Evolutionary conservation across 1,140 invertebrate species (phyloP).

Genomic region (Cotesia glomerata): DNA sequence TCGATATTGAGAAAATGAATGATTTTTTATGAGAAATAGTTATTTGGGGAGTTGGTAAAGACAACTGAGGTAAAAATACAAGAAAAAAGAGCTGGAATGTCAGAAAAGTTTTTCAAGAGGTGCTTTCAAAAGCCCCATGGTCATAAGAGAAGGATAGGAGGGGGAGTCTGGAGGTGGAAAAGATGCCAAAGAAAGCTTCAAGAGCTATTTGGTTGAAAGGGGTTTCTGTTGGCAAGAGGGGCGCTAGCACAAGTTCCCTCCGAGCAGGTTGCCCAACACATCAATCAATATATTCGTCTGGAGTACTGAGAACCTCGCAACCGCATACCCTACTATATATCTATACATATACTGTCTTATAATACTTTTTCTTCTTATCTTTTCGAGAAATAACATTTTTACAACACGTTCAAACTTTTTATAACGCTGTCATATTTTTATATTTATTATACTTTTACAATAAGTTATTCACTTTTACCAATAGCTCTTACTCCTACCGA

Average conservation of each 20-base stretch:
- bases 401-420: no score
- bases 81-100: neutral
- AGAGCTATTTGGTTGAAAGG: slow-evolving; percentile 26
- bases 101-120: neutral
- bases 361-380: neutral
- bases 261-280: slow-evolving; percentile 8
- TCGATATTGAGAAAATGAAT: no score
- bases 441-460: no score
- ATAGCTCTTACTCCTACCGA: no score
- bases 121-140: neutral
- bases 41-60: no score
- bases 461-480: no score
- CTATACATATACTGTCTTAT: neutral
- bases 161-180: slow-evolving; percentile 8
- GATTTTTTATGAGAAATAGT: no score
- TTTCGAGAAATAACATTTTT: no score
- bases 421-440: no score
- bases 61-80: no score
- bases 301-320: neutral
- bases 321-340: neutral
- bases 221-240: slow-evolving; percentile 8
- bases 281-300: slow-evolving; percentile 30
- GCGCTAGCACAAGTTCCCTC: neutral
- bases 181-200: slow-evolving; percentile 4
- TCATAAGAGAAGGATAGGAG: neutral